Evolutionary conservation across 92 coral and sea anemone genomes (phyloP).

Genomic region (Meandrina meandrites): DNA sequence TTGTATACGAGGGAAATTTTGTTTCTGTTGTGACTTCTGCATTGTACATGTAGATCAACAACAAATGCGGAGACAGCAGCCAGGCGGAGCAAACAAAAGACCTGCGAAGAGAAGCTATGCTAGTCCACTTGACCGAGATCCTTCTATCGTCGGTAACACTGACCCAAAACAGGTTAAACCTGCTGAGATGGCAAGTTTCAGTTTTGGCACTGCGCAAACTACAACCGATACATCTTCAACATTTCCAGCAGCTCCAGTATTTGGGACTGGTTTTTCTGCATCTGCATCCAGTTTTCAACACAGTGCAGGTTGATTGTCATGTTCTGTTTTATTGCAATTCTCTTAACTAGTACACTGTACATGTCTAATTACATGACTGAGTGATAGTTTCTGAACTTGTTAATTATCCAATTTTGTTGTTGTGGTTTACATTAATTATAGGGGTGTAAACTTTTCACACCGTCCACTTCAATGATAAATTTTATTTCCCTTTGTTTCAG

Average conservation of each 20-base stretch:
- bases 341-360: too few species aligned
- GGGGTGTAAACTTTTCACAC: too few species aligned
- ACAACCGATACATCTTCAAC: constrained; percentile 1
- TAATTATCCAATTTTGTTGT: too few species aligned
- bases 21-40: too few species aligned
- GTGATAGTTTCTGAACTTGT: too few species aligned
- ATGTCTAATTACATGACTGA: too few species aligned
- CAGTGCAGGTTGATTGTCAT: neutral
- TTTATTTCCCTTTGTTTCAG: too few species aligned
- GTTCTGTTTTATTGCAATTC: neutral
- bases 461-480: too few species aligned
- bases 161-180: constrained; percentile 17
- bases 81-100: neutral
- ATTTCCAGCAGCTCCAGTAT: neutral
- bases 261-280: constrained; percentile 9
- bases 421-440: too few species aligned
- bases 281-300: constrained; percentile 5
- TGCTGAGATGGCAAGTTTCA: constrained; percentile 21
- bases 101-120: constrained; percentile 31
- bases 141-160: neutral
- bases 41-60: constrained; percentile 15
- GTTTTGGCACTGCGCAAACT: neutral
- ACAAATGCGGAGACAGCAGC: constrained; percentile 1
- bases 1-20: too few species aligned
- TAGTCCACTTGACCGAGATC: constrained; percentile 35